Evolutionary conservation across 2,888 invertebrate species (phyloP), one percentile per base, ranked within the genome.

Genomic region (Leucophenga montana): DNA sequence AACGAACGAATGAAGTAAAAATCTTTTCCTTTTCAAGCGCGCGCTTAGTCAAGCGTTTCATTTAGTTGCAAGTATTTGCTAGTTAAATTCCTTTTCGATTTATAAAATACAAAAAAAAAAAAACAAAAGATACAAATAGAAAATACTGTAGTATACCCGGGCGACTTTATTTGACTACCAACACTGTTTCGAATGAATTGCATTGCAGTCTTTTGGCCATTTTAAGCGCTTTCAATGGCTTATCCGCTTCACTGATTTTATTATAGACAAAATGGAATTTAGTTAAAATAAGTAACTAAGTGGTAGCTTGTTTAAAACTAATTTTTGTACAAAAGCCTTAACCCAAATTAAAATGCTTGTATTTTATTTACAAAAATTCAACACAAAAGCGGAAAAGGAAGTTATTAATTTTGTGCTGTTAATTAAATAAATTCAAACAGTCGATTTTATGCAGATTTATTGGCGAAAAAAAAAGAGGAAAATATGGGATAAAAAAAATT

Each of bases 371-470:
- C 1, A 31, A 11, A 27, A 57, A n/a, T 27, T 16, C 27, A 14
- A 22, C 27, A 46, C 2, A 22, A 46, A 48, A 48, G 8, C 62
- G 62, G 62, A 64, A 64, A 48, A n/a, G 62, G 62, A 64, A 64
- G 62, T 64, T 64, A 64, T 64, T 64, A 64, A 64, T 64, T 64
- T 64, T 64, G 27, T 22, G 18, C 46, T 64, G 46, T 46, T 64
- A 20, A 64, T 64, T 64, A 39, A 64, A 64, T 64, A 64, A 50
- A 50, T 16, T 20, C n/a, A 18, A 11, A 44, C 44, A 62, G 16
- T 20, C 44, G 18, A 14, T 48, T 48, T 14, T 57, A 64, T 64
- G 62, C 46, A 64, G 46, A 64, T 64, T 64, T 62, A 64, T 48
- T 46, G 22, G 13, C 39, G 13, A 44, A 31, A 44, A 44, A 62